Conservation (phyloP, 2,888 invertebrate species). For the Drosophila imparisetae region DNA sequence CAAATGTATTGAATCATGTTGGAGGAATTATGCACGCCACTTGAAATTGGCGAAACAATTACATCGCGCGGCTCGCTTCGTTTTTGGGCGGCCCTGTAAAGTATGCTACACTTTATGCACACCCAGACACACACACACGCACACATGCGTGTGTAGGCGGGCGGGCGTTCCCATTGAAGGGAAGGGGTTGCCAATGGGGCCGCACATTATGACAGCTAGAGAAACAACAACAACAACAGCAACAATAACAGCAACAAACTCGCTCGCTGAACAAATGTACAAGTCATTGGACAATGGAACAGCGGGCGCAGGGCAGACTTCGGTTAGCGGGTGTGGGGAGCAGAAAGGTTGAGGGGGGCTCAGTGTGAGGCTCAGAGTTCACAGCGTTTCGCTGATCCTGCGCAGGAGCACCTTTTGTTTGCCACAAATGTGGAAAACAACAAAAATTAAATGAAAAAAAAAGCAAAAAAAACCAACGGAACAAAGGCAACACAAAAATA, state of each 20-base stretch:
- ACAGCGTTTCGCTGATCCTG: slow-evolving; percentile 73
- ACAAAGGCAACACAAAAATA: slow-evolving; percentile 40
- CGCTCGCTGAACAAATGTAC: slow-evolving; percentile 61
- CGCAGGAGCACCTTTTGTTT: slow-evolving; percentile 78
- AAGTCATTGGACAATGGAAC: slow-evolving; percentile 71
- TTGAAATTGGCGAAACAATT: slow-evolving; percentile 80
- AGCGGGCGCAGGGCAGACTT: slow-evolving; percentile 15
- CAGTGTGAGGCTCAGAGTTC: slow-evolving; percentile 64
- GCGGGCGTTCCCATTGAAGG: background rate
- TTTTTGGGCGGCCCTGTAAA: slow-evolving; percentile 55
- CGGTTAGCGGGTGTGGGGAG: slow-evolving; percentile 1
- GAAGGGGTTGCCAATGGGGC: slow-evolving; percentile 1
- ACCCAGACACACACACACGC: slow-evolving; percentile 17
- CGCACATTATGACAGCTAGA: slow-evolving; percentile 68
- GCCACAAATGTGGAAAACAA: slow-evolving; percentile 68
- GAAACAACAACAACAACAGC: slow-evolving; percentile 21
- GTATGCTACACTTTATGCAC: slow-evolving; percentile 68
- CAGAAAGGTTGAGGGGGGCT: background rate
- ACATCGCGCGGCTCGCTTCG: slow-evolving; percentile 49
- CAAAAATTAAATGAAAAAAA: slow-evolving; percentile 43
- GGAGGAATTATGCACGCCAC: slow-evolving; percentile 76
- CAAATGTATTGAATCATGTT: slow-evolving; percentile 78
- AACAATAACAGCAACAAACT: slow-evolving; percentile 21
- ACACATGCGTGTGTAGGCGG: slow-evolving; percentile 39
- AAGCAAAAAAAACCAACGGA: slow-evolving; percentile 12